phyloP scores from a whole-genome alignment of 1,140 invertebrate genomes.

The Drosophila albomicans region DNA sequence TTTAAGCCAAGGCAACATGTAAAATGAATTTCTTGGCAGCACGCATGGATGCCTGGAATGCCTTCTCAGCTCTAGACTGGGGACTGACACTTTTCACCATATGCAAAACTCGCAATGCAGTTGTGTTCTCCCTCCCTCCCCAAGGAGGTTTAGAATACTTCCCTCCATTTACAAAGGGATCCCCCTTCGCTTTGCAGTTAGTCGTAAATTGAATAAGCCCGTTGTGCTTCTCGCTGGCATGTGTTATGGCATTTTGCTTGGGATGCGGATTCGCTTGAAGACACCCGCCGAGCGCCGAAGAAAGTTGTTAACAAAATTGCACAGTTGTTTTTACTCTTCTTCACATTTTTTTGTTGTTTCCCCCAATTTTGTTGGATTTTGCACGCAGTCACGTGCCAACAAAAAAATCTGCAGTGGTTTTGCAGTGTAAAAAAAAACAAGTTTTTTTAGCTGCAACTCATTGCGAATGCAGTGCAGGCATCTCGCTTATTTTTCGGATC shows the following conservation, averaged over 20 bases:
- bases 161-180: not conserved
- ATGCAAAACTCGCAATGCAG: constrained; percentile 49
- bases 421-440: constrained; percentile 12
- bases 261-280: constrained; percentile 34
- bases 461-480: constrained; percentile 53
- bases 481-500: constrained; percentile 27
- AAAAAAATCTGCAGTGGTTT: constrained; percentile 44
- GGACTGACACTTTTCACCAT: constrained; percentile 29
- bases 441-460: constrained; percentile 36
- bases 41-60: constrained; percentile 37
- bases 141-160: not conserved
- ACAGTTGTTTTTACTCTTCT: constrained; percentile 30
- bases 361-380: constrained; percentile 33
- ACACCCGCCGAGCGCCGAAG: constrained; percentile 35
- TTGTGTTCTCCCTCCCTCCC: constrained; percentile 11
- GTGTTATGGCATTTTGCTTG: constrained; percentile 47
- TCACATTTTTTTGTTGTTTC: constrained; percentile 3
- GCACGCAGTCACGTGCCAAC: constrained; percentile 71
- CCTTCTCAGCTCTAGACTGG: not conserved
- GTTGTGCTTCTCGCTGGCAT: constrained; percentile 30
- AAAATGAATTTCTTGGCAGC: constrained; percentile 56
- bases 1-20: constrained; percentile 57
- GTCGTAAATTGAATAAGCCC: constrained; percentile 71
- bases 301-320: constrained; percentile 70
- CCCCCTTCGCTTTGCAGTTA: constrained; percentile 49